A percentile compares a stretch with the other conserved stretches of the same genome.
Evolutionary conservation across 2,888 invertebrate genomes (phyloP).

Genomic region (Caenorhabditis virilis): DNA sequence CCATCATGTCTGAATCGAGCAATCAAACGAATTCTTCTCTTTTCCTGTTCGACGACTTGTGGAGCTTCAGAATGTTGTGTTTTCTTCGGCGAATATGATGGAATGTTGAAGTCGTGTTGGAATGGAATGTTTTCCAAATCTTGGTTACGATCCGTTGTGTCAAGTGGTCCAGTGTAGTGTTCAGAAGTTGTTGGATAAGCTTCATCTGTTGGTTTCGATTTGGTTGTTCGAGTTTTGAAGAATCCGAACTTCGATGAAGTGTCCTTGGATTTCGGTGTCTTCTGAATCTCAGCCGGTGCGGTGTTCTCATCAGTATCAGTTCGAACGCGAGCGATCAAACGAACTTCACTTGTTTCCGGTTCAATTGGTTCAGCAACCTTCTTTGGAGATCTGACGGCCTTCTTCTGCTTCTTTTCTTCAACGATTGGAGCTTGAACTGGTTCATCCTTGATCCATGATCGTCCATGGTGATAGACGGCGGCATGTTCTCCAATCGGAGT

Average conservation of each 20-base stretch:
- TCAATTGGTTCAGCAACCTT: slow-evolving; percentile 17
- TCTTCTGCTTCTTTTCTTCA: too few species aligned
- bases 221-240: too few species aligned
- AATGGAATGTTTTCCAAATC: slow-evolving; percentile 27
- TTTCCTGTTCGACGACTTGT: slow-evolving; percentile 1
- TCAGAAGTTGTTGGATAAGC: slow-evolving; percentile 11
- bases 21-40: slow-evolving; percentile 19
- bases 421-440: too few species aligned
- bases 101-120: slow-evolving; percentile 7
- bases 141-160: slow-evolving; percentile 8
- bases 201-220: slow-evolving; percentile 5
- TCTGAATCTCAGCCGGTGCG: neutral
- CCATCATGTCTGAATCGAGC: slow-evolving; percentile 38
- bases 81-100: slow-evolving; percentile 15
- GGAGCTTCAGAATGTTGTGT: neutral
- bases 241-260: slow-evolving; percentile 14
- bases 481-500: slow-evolving; percentile 23
- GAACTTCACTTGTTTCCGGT: slow-evolving; percentile 21
- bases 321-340: slow-evolving; percentile 22
- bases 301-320: slow-evolving; percentile 12
- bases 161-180: slow-evolving; percentile 8
- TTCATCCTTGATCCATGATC: slow-evolving; percentile 14
- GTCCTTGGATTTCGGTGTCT: slow-evolving; percentile 12
- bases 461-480: slow-evolving; percentile 27
- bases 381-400: slow-evolving; percentile 16